A percentile compares a stretch with the other conserved stretches of the same genome.
Conservation (phyloP, 1,140 invertebrate species). For the Orchestia grillus region DNA sequence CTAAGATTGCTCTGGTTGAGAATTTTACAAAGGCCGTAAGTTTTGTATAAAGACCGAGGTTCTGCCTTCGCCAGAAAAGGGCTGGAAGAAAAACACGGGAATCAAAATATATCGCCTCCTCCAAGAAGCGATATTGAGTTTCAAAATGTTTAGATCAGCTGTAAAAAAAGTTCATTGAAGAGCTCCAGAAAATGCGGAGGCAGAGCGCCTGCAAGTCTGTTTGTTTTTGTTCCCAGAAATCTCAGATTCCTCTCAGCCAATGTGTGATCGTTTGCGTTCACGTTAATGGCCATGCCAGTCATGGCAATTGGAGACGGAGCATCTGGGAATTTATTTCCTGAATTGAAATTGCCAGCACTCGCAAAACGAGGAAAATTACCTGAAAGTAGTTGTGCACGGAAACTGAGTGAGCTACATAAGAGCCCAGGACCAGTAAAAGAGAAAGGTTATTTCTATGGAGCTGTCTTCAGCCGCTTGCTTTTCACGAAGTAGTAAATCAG, state of each 20-base stretch:
- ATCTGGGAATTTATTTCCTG: background rate
- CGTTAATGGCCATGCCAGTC: background rate
- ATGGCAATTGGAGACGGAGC: background rate
- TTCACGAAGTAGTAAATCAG: no score
- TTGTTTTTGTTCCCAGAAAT: background rate
- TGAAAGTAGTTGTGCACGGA: no score
- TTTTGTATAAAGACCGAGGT: conserved; percentile 34
- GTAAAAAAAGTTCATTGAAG: background rate
- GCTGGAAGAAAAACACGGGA: background rate
- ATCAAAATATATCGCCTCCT: conserved; percentile 36
- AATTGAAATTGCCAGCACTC: background rate
- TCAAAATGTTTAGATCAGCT: background rate
- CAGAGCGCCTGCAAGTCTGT: background rate
- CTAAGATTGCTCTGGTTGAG: background rate
- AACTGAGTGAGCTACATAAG: no score
- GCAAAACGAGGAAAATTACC: no score
- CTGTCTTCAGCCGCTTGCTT: no score
- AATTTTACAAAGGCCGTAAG: background rate
- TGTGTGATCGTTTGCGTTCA: background rate
- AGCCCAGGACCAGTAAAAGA: no score
- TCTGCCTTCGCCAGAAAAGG: background rate
- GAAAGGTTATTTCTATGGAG: no score
- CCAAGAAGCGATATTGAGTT: conserved; percentile 45
- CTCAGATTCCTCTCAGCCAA: background rate
- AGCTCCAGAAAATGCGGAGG: background rate